A percentile compares a stretch with the other conserved stretches of the same genome.
Evolutionary conservation across 2,888 invertebrate genomes (phyloP).

Genomic region (Amblyteles armatorius): DNA sequence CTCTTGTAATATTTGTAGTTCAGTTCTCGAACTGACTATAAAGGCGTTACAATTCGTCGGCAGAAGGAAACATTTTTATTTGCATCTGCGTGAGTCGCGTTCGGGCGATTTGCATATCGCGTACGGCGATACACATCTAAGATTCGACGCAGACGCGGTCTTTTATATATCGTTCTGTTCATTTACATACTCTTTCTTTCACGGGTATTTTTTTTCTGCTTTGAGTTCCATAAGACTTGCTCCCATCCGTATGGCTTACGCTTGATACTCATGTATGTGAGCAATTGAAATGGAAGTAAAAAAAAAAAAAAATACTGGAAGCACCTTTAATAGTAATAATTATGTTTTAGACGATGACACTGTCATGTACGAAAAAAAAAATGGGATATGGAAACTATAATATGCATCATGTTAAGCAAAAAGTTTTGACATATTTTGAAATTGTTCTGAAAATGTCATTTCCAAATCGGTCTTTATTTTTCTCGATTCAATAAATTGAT

Average conservation of each 20-base stretch:
- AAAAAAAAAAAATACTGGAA: neutral
- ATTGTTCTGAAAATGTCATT: conserved; percentile 48
- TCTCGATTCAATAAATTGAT: conserved; percentile 56
- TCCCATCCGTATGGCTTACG: conserved; percentile 2
- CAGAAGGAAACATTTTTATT: neutral
- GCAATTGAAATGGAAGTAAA: neutral
- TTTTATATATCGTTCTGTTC: neutral
- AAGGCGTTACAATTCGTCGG: neutral
- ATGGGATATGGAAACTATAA: conserved; percentile 15
- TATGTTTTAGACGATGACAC: conserved; percentile 29
- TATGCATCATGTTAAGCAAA: conserved; percentile 21
- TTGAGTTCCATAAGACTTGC: neutral
- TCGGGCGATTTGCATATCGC: neutral
- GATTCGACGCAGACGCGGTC: neutral
- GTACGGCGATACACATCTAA: neutral
- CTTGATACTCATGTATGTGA: neutral
- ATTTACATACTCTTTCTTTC: conserved; percentile 3
- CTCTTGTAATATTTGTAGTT: neutral
- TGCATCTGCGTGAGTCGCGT: neutral
- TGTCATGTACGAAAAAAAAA: conserved; percentile 13
- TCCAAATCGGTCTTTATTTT: conserved; percentile 52
- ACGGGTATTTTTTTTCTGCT: conserved; percentile 12
- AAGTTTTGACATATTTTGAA: conserved; percentile 52
- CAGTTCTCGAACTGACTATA: neutral
- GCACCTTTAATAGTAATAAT: conserved; percentile 22